phyloP scores from a whole-genome alignment of 2,888 invertebrate genomes.

The Ennomos fuscantarius region DNA sequence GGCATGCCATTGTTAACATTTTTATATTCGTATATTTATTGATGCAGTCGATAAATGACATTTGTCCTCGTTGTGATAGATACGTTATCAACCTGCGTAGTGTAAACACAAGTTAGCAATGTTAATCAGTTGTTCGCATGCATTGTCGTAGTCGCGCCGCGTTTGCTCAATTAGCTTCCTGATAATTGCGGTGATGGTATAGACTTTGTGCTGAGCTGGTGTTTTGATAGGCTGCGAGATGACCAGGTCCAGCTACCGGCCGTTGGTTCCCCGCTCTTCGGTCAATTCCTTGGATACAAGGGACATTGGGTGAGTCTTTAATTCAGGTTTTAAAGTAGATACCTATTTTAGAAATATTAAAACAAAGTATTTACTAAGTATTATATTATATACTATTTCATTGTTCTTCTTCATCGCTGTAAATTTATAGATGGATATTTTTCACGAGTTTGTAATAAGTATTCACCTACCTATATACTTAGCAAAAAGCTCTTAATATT shows the following conservation, averaged over 20 bases:
- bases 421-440: no score
- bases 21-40: constrained; percentile 36
- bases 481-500: no score
- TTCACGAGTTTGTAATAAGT: no score
- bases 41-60: constrained; percentile 40
- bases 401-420: no score
- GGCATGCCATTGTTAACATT: constrained; percentile 52
- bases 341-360: constrained; percentile 5
- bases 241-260: constrained; percentile 78
- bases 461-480: no score
- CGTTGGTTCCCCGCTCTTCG: constrained; percentile 74
- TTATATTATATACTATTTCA: no score
- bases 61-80: constrained; percentile 56
- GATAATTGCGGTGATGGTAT: constrained; percentile 24
- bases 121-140: constrained; percentile 62
- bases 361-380: no score
- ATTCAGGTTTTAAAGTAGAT: background rate
- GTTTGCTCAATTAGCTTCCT: constrained; percentile 53
- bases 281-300: constrained; percentile 70
- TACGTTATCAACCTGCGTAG: constrained; percentile 52
- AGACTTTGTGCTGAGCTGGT: constrained; percentile 17
- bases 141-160: constrained; percentile 58
- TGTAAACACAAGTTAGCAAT: constrained; percentile 46
- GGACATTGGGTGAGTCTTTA: constrained; percentile 68
- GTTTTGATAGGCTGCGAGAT: constrained; percentile 49